These are phyloP conservation scores for Neolamprologus variostigma DNA, from an alignment of 2,113 vertebrate species.

Conservation along the genomic window DNA sequence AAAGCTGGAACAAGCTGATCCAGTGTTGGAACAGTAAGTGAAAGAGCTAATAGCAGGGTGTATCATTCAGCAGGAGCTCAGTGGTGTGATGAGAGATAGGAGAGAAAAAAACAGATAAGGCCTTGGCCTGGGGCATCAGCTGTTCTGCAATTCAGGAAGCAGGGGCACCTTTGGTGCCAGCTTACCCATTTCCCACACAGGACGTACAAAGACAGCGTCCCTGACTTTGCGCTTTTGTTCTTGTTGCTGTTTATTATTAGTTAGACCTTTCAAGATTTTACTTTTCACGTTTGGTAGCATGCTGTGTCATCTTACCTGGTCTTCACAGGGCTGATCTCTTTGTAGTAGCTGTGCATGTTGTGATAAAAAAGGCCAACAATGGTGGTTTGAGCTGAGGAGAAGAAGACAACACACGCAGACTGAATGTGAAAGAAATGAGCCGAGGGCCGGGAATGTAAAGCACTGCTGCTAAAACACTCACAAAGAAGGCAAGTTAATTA, in stretches of 20 bases:
- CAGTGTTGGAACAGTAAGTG: neutral
- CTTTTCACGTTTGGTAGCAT: neutral
- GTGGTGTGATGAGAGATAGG: constrained; percentile 52
- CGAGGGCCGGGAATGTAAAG: constrained; percentile 49
- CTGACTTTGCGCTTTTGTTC: neutral
- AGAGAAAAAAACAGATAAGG: constrained; percentile 47
- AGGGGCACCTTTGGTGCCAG: neutral
- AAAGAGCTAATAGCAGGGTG: constrained; percentile 52
- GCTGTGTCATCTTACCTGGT: constrained; percentile 75
- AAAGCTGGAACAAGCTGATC: neutral
- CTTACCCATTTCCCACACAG: constrained; percentile 6
- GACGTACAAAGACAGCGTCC: neutral
- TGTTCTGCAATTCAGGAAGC: constrained; percentile 35
- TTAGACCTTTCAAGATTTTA: neutral
- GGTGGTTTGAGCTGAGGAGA: constrained; percentile 79
- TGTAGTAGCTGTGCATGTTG: constrained; percentile 81
- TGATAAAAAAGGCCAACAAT: constrained; percentile 91
- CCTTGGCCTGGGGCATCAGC: constrained; percentile 6
- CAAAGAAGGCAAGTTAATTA: constrained; percentile 65
- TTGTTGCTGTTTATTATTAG: neutral
- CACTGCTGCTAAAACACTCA: constrained; percentile 38
- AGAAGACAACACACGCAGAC: neutral
- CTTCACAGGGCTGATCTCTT: constrained; percentile 74
- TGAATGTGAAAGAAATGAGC: neutral
- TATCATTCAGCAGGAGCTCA: constrained; percentile 51